Conservation (phyloP, 1,140 invertebrate genomes). For the Ephestia elutella region DNA sequence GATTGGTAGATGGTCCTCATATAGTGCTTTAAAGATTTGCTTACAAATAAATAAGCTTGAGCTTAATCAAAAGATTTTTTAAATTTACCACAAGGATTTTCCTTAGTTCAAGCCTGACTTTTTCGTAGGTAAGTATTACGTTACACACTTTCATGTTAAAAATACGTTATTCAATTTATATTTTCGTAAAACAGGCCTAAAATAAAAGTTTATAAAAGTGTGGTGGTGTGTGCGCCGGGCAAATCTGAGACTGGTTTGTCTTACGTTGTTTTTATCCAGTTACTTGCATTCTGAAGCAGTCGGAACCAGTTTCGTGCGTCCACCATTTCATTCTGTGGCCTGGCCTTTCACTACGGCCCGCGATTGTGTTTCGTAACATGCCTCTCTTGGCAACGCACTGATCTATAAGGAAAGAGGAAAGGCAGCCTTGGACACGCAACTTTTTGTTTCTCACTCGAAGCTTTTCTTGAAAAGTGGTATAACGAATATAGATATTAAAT, state of each 20-base stretch:
- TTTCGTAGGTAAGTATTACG: no score
- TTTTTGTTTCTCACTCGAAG: conserved; percentile 10
- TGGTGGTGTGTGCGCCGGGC: background rate
- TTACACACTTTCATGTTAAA: no score
- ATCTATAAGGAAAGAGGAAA: conserved; percentile 26
- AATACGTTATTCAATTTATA: no score
- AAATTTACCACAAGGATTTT: no score
- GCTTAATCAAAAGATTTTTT: no score
- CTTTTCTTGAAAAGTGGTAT: conserved; percentile 26
- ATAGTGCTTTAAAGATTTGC: no score
- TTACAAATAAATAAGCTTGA: no score
- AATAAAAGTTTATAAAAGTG: background rate
- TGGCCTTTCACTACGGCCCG: conserved; percentile 63
- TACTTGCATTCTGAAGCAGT: conserved; percentile 68
- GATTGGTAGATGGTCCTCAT: no score
- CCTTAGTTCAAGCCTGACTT: no score
- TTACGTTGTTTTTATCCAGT: conserved; percentile 67
- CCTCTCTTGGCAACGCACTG: conserved; percentile 19
- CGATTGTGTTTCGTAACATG: conserved; percentile 43
- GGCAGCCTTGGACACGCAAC: conserved; percentile 29
- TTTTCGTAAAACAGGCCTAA: background rate
- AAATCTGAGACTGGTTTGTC: conserved; percentile 54
- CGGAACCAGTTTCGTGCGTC: conserved; percentile 66
- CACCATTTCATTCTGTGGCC: conserved; percentile 57
- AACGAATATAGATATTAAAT: conserved; percentile 2